Conservation (phyloP, 2,797 vertebrate species). For the Cynodonichthys magdalenae region DNA sequence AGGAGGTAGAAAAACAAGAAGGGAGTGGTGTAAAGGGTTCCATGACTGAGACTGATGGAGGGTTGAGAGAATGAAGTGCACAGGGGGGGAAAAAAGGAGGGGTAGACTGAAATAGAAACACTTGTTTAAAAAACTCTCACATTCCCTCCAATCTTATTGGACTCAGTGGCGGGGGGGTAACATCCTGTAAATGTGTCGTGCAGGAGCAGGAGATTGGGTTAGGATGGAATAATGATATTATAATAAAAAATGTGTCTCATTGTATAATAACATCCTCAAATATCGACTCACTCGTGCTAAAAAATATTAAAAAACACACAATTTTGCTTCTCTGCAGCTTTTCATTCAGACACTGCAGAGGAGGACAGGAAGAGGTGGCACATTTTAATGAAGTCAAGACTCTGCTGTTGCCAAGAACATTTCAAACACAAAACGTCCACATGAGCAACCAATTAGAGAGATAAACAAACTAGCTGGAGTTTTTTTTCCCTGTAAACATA, state of each 20-base stretch:
- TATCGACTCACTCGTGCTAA: slow-evolving; percentile 5
- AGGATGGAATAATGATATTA: not conserved
- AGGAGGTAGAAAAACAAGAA: slow-evolving; percentile 7
- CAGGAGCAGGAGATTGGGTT: not conserved
- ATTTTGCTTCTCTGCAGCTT: slow-evolving; percentile 15
- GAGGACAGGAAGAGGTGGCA: slow-evolving; percentile 34
- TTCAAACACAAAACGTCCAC: slow-evolving; percentile 20
- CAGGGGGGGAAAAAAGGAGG: slow-evolving; percentile 1
- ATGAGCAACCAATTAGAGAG: slow-evolving; percentile 30
- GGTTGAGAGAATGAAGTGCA: slow-evolving; percentile 46
- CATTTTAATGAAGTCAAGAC: slow-evolving; percentile 49
- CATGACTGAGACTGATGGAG: slow-evolving; percentile 30
- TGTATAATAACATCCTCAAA: slow-evolving; percentile 6
- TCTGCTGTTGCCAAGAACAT: slow-evolving; percentile 46
- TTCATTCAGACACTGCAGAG: slow-evolving; percentile 24
- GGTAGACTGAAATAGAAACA: slow-evolving; percentile 46
- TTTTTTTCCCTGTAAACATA: slow-evolving; percentile 8
- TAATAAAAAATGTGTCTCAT: slow-evolving; percentile 9
- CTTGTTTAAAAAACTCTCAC: slow-evolving; percentile 22
- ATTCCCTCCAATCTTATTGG: slow-evolving; percentile 22
- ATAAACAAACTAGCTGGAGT: not conserved
- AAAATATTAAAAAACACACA: not conserved
- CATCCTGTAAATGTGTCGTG: not conserved
- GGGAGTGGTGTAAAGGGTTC: slow-evolving; percentile 5
- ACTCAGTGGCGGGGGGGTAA: slow-evolving; percentile 10